A percentile compares a stretch with the other conserved stretches of the same genome.
phyloP scores from a whole-genome alignment of 2,113 vertebrate species.

The Tonatia bakeri region DNA sequence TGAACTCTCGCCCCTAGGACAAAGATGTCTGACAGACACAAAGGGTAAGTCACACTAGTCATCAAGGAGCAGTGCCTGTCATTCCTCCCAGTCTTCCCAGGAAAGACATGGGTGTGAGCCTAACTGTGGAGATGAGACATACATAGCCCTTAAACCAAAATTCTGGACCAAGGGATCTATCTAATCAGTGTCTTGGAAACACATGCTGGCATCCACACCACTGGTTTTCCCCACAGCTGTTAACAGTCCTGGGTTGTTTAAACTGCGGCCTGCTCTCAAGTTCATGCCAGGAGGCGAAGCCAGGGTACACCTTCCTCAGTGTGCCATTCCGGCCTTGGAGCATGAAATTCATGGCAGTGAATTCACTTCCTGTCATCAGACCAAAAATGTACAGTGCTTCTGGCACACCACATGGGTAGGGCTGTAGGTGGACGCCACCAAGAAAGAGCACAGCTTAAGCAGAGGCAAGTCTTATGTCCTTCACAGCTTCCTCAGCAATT shows the following conservation, averaged over 20 bases:
- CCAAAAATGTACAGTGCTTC: neutral
- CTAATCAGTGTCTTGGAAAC: neutral
- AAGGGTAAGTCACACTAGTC: neutral
- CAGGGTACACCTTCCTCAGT: neutral
- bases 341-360: neutral
- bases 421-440: neutral
- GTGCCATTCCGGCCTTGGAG: neutral
- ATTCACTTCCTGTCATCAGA: neutral
- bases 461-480: neutral
- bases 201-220: neutral
- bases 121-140: neutral
- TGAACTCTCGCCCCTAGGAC: neutral
- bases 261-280: neutral
- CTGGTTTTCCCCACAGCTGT: neutral
- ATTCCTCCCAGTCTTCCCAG: neutral
- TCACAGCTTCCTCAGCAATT: neutral
- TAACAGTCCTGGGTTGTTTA: neutral
- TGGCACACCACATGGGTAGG: neutral
- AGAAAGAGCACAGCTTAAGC: too few relatives aligned
- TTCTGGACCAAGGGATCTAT: neutral
- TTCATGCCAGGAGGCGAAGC: neutral
- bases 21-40: neutral
- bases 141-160: neutral
- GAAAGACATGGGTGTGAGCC: neutral
- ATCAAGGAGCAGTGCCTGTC: neutral